Evolutionary conservation across 1,140 invertebrate genomes (phyloP), one percentile per base, ranked within the genome.

Genomic region (Drosophila guanche): DNA sequence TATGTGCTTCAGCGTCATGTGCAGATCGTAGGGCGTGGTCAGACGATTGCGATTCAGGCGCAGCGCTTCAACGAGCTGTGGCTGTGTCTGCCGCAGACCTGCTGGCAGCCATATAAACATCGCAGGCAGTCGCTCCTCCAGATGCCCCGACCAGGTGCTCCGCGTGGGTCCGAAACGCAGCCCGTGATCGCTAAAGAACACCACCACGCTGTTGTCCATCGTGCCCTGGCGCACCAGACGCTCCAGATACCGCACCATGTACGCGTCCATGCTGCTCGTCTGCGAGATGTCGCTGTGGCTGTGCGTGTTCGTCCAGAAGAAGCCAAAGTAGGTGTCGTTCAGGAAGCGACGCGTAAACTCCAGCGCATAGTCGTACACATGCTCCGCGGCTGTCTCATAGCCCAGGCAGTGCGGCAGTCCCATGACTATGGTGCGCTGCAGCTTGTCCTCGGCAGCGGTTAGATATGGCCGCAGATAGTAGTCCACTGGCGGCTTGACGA

Each of bases 171-270:
- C 97, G 92, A 96, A 98, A 27, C 98, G 91, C 81, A 98, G 95
- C 0, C 98, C 98, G 91, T 99, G 98, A 91, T 99, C 98, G 80
- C 97, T 98, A 71, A 98, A 93, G 14, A 98, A 94, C 23, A 99
- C 93, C 0, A 99, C 90, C 73, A 95, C 91, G 0, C 94, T 95
- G 47, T 95, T 93, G 41, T 96, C 93, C 68, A 95, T 91, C 10
- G 94, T 92, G 0, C 94, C 93, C 10, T 92, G 91, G 0, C 92
- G 79, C 14, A 94, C 92, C 23, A 96, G 76, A 2, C 92, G 90
- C 57, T 93, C 90, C 16, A 97, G 92, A 76, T 95, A 95, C 0
- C 89, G 70, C 7, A 92, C 75, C 60, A 95, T 93, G 37, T 92
- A 91, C 0, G 92, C 78, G 65, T 97, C 96, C 91, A 96, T 95